phyloP scores from a whole-genome alignment of 2,888 invertebrate species.

The Chelonus formosanus region DNA sequence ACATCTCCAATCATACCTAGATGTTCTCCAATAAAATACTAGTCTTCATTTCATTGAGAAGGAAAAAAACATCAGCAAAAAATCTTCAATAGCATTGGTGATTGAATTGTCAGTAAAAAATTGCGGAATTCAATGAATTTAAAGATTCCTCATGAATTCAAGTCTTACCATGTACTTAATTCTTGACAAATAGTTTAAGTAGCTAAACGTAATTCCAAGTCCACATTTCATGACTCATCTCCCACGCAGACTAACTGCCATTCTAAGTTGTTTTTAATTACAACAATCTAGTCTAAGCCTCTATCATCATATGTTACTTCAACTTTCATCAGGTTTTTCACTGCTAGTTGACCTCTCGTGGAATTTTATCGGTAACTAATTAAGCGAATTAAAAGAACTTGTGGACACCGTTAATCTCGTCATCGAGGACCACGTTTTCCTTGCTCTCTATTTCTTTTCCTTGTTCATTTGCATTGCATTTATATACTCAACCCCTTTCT shows the following conservation, averaged over 20 bases:
- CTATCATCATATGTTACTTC: not conserved
- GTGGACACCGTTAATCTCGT: constrained; percentile 37
- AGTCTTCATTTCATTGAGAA: too few relatives aligned
- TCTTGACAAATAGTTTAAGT: constrained; percentile 41
- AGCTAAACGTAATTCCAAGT: constrained; percentile 26
- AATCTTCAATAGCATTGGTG: too few relatives aligned
- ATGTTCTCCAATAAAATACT: too few relatives aligned
- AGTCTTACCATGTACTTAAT: constrained; percentile 9
- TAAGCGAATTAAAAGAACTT: constrained; percentile 29
- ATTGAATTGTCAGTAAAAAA: too few relatives aligned
- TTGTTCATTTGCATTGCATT: not conserved
- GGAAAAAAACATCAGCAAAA: too few relatives aligned
- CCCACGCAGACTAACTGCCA: constrained; percentile 24
- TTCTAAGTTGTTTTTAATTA: constrained; percentile 52
- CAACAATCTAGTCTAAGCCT: constrained; percentile 44
- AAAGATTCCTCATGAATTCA: constrained; percentile 13
- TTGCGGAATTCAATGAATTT: constrained; percentile 18
- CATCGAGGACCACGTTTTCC: constrained; percentile 31
- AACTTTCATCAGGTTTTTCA: constrained; percentile 4
- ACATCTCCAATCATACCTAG: too few relatives aligned
- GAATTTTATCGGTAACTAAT: constrained; percentile 35
- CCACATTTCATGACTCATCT: constrained; percentile 45
- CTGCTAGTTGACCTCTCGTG: constrained; percentile 4
- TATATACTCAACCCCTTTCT: not conserved
- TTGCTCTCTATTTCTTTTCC: constrained; percentile 21